These are phyloP conservation scores for Ethmia dodecea DNA, from an alignment of 2,888 invertebrate genomes.

Conservation along the genomic window DNA sequence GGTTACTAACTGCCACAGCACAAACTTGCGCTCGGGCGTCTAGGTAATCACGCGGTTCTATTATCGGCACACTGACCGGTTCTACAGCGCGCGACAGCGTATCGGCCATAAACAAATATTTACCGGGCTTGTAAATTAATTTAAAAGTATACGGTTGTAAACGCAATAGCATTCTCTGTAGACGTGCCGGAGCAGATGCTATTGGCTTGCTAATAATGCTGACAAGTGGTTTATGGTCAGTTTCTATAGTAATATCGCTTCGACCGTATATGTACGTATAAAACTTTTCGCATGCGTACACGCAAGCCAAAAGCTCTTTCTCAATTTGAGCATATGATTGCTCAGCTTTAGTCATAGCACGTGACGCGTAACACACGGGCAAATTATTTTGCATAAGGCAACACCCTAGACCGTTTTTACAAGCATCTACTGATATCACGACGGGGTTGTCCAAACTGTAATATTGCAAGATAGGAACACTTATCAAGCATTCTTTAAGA, in stretches of 20 bases:
- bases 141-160: conserved; percentile 22
- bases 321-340: conserved; percentile 25
- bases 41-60: no score
- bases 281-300: conserved; percentile 21
- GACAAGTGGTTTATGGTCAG: conserved; percentile 25
- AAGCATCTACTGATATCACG: conserved; percentile 22
- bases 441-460: conserved; percentile 9
- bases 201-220: conserved; percentile 22
- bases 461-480: conserved; percentile 16
- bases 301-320: conserved; percentile 32
- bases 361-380: conserved; percentile 13
- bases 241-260: conserved; percentile 18
- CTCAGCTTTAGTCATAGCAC: conserved; percentile 21
- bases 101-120: conserved; percentile 26
- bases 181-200: conserved; percentile 16
- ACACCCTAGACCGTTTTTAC: conserved; percentile 16
- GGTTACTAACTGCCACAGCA: conserved; percentile 5
- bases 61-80: no score
- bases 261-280: conserved; percentile 27
- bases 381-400: conserved; percentile 20
- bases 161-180: conserved; percentile 25
- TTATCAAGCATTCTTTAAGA: conserved; percentile 10
- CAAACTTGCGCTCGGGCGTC: conserved; percentile 16
- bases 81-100: conserved; percentile 22
- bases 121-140: conserved; percentile 23